Percentiles rank a stretch among this genome's conserved stretches.
Conservation (phyloP, 2,888 invertebrate genomes). For the Epistrophella euchroma region DNA sequence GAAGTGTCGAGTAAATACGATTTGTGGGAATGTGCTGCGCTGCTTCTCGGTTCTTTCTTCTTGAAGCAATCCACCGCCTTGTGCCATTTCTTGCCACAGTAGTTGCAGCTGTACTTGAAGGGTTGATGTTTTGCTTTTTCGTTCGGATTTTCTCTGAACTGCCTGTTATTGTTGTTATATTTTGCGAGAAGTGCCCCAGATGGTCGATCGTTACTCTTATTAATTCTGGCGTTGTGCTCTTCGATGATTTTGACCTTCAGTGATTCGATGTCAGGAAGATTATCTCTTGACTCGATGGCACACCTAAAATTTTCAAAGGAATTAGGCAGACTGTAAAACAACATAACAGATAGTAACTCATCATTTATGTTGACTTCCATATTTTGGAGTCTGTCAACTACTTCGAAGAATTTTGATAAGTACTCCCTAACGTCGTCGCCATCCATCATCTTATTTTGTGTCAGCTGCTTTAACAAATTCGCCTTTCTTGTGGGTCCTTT, state of each 20-base stretch:
- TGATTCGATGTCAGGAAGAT: conserved; percentile 68
- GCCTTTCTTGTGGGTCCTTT: not conserved
- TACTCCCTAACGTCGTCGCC: conserved; percentile 79
- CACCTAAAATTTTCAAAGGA: conserved; percentile 80
- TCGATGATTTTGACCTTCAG: not conserved
- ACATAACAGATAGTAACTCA: conserved; percentile 74
- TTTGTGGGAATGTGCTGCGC: not conserved
- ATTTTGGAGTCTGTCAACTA: conserved; percentile 79
- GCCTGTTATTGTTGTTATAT: not conserved
- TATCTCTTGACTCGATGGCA: conserved; percentile 80
- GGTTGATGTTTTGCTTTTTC: not conserved
- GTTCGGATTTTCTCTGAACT: no score
- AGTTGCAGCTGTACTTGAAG: no score
- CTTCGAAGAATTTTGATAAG: conserved; percentile 80
- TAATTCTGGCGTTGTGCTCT: not conserved
- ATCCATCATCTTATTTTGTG: conserved; percentile 80
- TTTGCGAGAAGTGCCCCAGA: not conserved
- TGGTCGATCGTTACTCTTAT: not conserved
- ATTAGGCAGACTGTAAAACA: conserved; percentile 80
- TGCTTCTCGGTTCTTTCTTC: not conserved
- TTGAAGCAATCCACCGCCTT: not conserved
- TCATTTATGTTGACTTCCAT: conserved; percentile 78
- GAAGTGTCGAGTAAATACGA: not conserved
- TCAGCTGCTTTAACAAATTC: conserved; percentile 74
- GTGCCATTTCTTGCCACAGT: no score